phyloP scores from a whole-genome alignment of 1,140 invertebrate species.

The Contarinia nasturtii region DNA sequence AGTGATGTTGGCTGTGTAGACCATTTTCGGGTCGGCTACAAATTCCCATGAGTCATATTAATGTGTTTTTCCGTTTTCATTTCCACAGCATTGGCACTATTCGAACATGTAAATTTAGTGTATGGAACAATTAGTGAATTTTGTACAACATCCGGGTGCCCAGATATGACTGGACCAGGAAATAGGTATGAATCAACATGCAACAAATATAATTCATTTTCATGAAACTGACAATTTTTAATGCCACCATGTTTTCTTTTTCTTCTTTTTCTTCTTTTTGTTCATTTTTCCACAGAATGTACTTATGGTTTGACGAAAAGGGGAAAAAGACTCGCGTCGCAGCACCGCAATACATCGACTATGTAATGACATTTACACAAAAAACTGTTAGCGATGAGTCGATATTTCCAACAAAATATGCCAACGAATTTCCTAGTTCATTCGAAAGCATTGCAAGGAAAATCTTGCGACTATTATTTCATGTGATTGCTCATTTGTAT shows the following conservation, averaged over 20 bases:
- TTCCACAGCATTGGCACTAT: slow-evolving; percentile 74
- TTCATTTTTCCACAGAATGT: slow-evolving; percentile 45
- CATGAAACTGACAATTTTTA: slow-evolving; percentile 1
- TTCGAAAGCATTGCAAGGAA: slow-evolving; percentile 91
- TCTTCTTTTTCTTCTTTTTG: background rate
- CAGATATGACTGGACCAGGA: slow-evolving; percentile 87
- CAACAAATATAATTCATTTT: slow-evolving; percentile 4
- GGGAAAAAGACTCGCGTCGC: slow-evolving; percentile 93
- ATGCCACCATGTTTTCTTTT: background rate
- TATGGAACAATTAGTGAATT: slow-evolving; percentile 96
- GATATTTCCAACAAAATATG: slow-evolving; percentile 96
- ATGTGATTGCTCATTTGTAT: slow-evolving; percentile 94
- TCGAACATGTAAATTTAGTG: slow-evolving; percentile 93
- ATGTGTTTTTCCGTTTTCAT: background rate
- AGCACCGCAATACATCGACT: slow-evolving; percentile 95
- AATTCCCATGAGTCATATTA: background rate
- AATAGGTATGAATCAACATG: slow-evolving; percentile 59
- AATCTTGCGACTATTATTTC: slow-evolving; percentile 89
- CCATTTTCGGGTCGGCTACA: no score
- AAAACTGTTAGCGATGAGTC: slow-evolving; percentile 92
- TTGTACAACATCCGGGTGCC: slow-evolving; percentile 83
- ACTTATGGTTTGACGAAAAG: slow-evolving; percentile 96
- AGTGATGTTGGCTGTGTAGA: no score
- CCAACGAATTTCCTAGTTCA: slow-evolving; percentile 83
- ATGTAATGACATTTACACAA: slow-evolving; percentile 95